phyloP scores from a whole-genome alignment of 1,140 invertebrate species.

The Drosophila ohnishii region DNA sequence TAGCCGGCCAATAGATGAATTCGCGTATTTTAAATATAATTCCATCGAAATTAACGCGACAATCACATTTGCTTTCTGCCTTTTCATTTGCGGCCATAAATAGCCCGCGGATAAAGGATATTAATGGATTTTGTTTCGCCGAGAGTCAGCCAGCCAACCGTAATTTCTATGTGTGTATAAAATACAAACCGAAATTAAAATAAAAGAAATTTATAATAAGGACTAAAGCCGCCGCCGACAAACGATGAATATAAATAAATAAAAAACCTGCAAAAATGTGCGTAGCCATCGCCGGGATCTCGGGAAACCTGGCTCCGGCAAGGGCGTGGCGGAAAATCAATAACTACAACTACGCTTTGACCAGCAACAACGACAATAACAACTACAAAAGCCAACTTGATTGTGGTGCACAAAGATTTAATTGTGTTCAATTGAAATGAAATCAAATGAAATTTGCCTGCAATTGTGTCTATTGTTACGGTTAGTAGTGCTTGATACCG shows the following conservation, averaged over 20 bases:
- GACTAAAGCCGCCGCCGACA: slow-evolving; percentile 50
- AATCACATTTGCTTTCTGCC: slow-evolving; percentile 62
- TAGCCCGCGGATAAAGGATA: slow-evolving; percentile 69
- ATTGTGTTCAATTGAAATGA: slow-evolving; percentile 65
- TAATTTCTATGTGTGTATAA: slow-evolving; percentile 33
- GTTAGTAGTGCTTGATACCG: slow-evolving; percentile 3
- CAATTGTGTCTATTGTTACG: slow-evolving; percentile 33
- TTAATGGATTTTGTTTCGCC: slow-evolving; percentile 66
- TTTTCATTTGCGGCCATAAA: slow-evolving; percentile 56
- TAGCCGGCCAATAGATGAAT: slow-evolving; percentile 51
- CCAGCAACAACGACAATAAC: slow-evolving; percentile 43
- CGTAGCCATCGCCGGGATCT: slow-evolving; percentile 11
- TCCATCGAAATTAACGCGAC: slow-evolving; percentile 52
- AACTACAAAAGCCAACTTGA: slow-evolving; percentile 52
- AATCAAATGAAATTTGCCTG: slow-evolving; percentile 52
- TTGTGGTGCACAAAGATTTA: slow-evolving; percentile 66
- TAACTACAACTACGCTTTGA: slow-evolving; percentile 37
- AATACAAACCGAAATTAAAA: slow-evolving; percentile 33
- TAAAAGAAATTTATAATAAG: slow-evolving; percentile 35
- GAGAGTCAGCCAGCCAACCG: slow-evolving; percentile 45
- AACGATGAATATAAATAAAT: slow-evolving; percentile 71
- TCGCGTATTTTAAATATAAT: slow-evolving; percentile 60
- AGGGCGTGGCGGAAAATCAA: slow-evolving; percentile 55
- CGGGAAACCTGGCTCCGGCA: neutral
- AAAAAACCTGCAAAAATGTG: slow-evolving; percentile 45